Base-by-base conservation (phyloP, 2,888 invertebrate species). In the Villa cingulata region DNA sequence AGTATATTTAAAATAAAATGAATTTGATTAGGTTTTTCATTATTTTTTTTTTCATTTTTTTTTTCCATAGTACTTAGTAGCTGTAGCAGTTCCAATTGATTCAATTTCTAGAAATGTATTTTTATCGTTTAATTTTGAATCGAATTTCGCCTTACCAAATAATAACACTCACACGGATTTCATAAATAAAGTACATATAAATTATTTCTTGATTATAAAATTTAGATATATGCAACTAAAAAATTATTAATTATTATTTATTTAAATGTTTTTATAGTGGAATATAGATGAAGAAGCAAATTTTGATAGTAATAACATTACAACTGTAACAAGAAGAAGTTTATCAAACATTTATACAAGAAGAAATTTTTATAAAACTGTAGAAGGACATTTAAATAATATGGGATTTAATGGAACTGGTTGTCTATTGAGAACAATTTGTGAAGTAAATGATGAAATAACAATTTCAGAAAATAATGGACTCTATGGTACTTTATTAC, bases 101-200 rank as follows among this genome's bases (percentile, higher is more conserved):
- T 70, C 81, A 4, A 78, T 79, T 0, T 76, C 80, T 53, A 77
- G 78, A 54, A 78, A 80, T 60, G 77, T 83, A 5, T 83, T 81
- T 57, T 68, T 84, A 45, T 81, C 84, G 0, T 82, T 81, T 61
- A 83, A 83, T 67, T 81, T 84, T 59, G 84, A 84, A 59, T 75
- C 80, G 0, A 79, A 77, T 60, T 84, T 81, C 65, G 66, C 63
- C 39, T 62, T 78, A 5, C 76, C 83, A 1, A 72, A 63, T 17
- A 81, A 81, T 57, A 72, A 75, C 19, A 74, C 74, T 1, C 69
- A 23, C 7, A 7, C 23, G 4, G 7, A 76, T 51, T 71, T 76
- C 1, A 74, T 76, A 43, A 72, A 76, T 61, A 54, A 74, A 18
- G 73, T 75, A 57, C 72, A 69, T 40, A 60, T 76, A 48, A n/a